Evolutionary conservation across 2,888 invertebrate species (phyloP).

Genomic region (Lepidocyrtinus sp.): DNA sequence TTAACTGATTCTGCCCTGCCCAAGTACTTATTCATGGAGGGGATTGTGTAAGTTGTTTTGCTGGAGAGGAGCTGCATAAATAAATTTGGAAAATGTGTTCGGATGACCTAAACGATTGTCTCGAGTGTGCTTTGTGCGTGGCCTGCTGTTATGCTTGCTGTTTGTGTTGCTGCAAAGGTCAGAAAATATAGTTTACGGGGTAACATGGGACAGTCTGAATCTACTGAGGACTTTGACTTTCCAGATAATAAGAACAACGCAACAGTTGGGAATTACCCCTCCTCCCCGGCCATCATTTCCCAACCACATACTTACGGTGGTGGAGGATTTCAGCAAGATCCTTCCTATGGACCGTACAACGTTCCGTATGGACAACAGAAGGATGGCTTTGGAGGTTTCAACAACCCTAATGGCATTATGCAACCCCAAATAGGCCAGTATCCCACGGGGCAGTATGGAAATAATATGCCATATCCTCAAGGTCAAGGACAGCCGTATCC

Average conservation of each 20-base stretch:
- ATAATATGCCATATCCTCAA: neutral
- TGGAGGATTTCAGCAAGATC: constrained; percentile 8
- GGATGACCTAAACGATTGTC: constrained; percentile 42
- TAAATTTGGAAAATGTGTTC: constrained; percentile 37
- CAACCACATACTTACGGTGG: constrained; percentile 40
- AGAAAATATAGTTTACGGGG: neutral
- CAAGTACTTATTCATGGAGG: no score
- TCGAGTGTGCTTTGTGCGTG: constrained; percentile 43
- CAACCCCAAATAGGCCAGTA: no score
- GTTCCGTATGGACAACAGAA: constrained; percentile 18
- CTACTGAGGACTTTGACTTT: constrained; percentile 43
- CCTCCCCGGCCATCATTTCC: constrained; percentile 36
- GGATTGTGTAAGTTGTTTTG: no score
- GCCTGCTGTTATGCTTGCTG: constrained; percentile 50
- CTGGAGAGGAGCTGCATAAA: neutral
- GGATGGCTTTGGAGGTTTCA: neutral
- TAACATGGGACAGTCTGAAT: constrained; percentile 41
- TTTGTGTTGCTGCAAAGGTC: constrained; percentile 47
- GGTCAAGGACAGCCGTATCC: neutral
- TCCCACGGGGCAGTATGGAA: constrained; percentile 8
- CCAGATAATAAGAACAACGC: constrained; percentile 42
- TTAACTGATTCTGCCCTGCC: no score
- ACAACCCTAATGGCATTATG: constrained; percentile 28
- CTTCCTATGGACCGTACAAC: neutral
- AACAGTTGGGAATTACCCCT: constrained; percentile 31